phyloP scores from a whole-genome alignment of 2,888 invertebrate genomes.

The Formica aserva region DNA sequence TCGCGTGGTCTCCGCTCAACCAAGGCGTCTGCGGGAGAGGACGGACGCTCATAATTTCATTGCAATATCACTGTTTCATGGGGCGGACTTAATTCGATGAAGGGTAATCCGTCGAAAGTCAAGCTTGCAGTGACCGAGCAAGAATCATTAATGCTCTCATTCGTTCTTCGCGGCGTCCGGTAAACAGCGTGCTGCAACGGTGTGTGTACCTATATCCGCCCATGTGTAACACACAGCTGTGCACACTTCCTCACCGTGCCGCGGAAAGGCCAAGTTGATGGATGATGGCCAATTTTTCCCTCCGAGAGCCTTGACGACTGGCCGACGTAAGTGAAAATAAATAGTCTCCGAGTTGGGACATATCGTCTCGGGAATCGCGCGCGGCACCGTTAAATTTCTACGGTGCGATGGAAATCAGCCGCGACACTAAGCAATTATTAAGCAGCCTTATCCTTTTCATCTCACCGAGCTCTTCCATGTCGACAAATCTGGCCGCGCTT shows the following conservation, averaged over 20 bases:
- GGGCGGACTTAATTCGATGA: constrained; percentile 61
- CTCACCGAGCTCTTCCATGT: not conserved
- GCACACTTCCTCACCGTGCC: constrained; percentile 53
- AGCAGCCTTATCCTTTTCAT: constrained; percentile 3
- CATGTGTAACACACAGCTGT: constrained; percentile 30
- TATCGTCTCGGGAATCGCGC: constrained; percentile 42
- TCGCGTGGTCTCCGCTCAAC: constrained; percentile 46
- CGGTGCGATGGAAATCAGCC: constrained; percentile 34
- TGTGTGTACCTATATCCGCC: constrained; percentile 28
- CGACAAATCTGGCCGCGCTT: not conserved
- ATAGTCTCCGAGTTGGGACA: constrained; percentile 63
- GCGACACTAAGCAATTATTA: constrained; percentile 40
- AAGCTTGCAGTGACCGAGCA: constrained; percentile 44
- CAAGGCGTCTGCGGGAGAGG: constrained; percentile 17
- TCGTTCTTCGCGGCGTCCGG: not conserved
- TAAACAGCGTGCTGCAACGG: not conserved
- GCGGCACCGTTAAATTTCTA: constrained; percentile 29
- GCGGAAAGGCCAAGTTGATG: constrained; percentile 72
- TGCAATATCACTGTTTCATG: constrained; percentile 65
- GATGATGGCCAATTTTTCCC: constrained; percentile 66
- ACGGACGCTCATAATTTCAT: constrained; percentile 55
- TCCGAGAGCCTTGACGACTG: constrained; percentile 43
- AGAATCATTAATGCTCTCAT: constrained; percentile 57
- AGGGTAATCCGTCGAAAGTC: constrained; percentile 59
- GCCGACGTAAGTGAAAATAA: constrained; percentile 74